Conservation (phyloP, 2,888 invertebrate species). For the Ornithoptera priamus region DNA sequence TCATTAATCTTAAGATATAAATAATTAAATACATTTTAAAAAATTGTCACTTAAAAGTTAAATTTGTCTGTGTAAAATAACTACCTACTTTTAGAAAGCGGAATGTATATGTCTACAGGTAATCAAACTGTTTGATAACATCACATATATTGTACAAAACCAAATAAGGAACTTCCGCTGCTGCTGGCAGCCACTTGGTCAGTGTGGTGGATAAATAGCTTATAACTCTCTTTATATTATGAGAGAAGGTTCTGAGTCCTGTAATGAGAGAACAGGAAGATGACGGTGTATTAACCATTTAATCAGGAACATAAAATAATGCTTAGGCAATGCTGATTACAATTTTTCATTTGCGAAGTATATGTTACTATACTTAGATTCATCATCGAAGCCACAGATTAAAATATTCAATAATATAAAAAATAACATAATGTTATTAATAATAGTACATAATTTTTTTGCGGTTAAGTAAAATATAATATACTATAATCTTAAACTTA, state of each 20-base stretch:
- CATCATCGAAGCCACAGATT: constrained; percentile 14
- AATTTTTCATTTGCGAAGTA: not conserved
- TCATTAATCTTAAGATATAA: constrained; percentile 11
- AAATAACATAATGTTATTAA: not conserved
- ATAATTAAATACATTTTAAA: constrained; percentile 9
- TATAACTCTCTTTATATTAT: too few species aligned
- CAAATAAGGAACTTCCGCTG: too few species aligned
- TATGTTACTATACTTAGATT: not conserved
- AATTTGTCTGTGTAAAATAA: constrained; percentile 15
- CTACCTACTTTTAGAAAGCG: constrained; percentile 40
- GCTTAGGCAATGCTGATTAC: constrained; percentile 3
- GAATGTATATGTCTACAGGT: constrained; percentile 65
- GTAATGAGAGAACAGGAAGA: too few species aligned
- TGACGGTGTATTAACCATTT: not conserved
- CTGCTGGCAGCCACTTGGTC: too few species aligned
- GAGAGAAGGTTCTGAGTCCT: too few species aligned
- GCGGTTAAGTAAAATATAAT: constrained; percentile 13
- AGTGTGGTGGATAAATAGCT: too few species aligned
- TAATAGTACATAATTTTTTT: not conserved
- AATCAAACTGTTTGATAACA: constrained; percentile 38
- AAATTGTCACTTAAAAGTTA: constrained; percentile 10
- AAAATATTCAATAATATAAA: not conserved
- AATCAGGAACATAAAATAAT: constrained; percentile 18
- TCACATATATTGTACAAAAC: not conserved
- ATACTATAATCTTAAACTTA: constrained; percentile 33